phyloP scores from a whole-genome alignment of 2,797 vertebrate species.

The Coendou prehensilis region DNA sequence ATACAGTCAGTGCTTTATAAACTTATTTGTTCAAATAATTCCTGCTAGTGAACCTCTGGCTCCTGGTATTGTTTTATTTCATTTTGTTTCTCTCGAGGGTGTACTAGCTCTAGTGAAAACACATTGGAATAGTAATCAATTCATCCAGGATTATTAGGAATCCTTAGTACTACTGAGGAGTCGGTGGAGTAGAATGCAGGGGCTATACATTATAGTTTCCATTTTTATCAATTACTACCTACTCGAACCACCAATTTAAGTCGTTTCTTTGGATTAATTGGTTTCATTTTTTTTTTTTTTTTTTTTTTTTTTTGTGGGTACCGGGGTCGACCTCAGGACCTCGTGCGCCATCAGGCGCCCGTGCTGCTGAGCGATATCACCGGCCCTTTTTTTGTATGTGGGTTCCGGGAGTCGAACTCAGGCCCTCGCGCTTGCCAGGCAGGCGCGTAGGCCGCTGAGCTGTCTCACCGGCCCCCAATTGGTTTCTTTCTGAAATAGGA shows the following conservation, averaged over 20 bases:
- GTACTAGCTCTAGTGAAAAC: background rate
- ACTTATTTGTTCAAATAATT: slow-evolving; percentile 12
- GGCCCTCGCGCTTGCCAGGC: no score
- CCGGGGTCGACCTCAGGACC: no score
- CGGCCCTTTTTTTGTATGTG: no score
- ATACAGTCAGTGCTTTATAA: background rate
- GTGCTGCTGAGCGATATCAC: no score
- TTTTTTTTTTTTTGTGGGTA: no score
- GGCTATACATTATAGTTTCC: background rate
- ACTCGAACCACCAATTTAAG: background rate
- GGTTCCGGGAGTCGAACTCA: no score
- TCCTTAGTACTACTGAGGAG: background rate
- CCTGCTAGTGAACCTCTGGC: background rate
- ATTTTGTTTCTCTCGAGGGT: slow-evolving; percentile 27
- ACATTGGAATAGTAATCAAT: background rate
- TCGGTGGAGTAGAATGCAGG: background rate
- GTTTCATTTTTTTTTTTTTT: background rate
- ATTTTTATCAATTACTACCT: background rate
- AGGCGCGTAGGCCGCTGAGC: no score
- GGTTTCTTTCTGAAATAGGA: slow-evolving; percentile 17
- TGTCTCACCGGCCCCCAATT: background rate
- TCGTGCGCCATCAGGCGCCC: no score
- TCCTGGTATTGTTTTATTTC: background rate
- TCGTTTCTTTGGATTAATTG: background rate
- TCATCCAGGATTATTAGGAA: background rate